phyloP scores from a whole-genome alignment of 2,888 invertebrate genomes.

The Odontocerum albicorne region DNA sequence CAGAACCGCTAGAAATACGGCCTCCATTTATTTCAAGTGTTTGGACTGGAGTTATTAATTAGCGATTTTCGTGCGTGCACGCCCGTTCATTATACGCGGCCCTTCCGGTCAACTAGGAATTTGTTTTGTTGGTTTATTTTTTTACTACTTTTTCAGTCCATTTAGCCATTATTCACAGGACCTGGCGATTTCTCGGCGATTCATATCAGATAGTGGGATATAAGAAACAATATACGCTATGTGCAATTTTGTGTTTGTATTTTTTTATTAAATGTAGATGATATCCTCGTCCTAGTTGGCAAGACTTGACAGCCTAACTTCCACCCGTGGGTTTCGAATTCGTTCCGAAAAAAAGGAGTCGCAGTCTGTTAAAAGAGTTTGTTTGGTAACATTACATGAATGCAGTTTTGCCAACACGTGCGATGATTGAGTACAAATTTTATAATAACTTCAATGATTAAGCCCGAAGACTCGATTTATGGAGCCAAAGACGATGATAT shows the following conservation, averaged over 20 bases:
- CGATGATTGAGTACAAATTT: too few relatives aligned
- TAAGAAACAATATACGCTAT: neutral
- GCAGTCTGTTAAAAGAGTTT: too few relatives aligned
- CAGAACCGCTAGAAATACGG: constrained; percentile 25
- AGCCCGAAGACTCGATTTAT: too few relatives aligned
- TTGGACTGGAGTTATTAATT: constrained; percentile 37
- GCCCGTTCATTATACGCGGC: constrained; percentile 34
- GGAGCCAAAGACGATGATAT: too few relatives aligned
- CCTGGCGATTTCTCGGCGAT: constrained; percentile 34
- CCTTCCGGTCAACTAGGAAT: constrained; percentile 36
- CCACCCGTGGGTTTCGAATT: too few relatives aligned
- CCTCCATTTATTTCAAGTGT: constrained; percentile 36
- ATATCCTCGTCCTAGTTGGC: too few relatives aligned
- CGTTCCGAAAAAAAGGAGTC: too few relatives aligned
- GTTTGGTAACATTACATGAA: too few relatives aligned
- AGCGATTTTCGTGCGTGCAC: constrained; percentile 37
- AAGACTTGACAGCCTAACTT: too few relatives aligned
- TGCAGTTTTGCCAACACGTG: too few relatives aligned
- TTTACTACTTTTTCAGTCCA: constrained; percentile 16
- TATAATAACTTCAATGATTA: too few relatives aligned
- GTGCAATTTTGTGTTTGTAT: neutral
- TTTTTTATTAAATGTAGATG: too few relatives aligned
- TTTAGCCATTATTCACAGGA: constrained; percentile 31
- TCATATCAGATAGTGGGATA: constrained; percentile 31
- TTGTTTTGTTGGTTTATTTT: constrained; percentile 34